A percentile compares a stretch with the other conserved stretches of the same genome.
phyloP scores from a whole-genome alignment of 2,888 invertebrate species.

The Lissocephala sabroskyi region DNA sequence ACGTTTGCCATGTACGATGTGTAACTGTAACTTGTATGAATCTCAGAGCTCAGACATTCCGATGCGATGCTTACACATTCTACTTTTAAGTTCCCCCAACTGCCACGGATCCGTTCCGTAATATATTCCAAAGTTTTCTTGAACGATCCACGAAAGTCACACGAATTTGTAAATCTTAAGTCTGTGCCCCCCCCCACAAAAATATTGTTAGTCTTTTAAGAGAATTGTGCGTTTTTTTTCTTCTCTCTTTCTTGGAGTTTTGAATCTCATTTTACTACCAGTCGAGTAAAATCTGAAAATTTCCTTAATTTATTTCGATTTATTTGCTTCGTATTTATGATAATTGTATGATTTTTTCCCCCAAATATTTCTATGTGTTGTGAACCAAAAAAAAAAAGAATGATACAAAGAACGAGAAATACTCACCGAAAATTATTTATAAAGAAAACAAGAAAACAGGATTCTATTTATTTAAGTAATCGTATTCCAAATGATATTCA shows the following conservation, averaged over 20 bases:
- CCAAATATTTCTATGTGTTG: no score
- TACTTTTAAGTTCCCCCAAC: conserved; percentile 15
- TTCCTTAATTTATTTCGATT: no score
- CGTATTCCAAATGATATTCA: conserved; percentile 54
- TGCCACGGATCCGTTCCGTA: no score
- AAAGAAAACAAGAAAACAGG: conserved; percentile 5
- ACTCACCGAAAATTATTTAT: conserved; percentile 26
- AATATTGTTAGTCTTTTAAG: conserved; percentile 46
- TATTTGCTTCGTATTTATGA: no score
- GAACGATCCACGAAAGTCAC: conserved; percentile 39
- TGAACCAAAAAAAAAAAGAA: conserved; percentile 6
- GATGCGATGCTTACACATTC: conserved; percentile 8
- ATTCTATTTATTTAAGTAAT: conserved; percentile 27
- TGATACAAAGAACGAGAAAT: conserved; percentile 20
- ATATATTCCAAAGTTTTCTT: no score
- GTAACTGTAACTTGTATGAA: conserved; percentile 15
- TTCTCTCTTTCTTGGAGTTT: no score
- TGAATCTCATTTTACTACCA: conserved; percentile 27
- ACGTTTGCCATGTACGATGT: no score
- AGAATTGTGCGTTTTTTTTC: no score
- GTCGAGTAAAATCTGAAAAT: conserved; percentile 28
- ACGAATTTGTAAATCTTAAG: conserved; percentile 49
- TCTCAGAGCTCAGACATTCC: conserved; percentile 31
- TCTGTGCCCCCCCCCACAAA: no score
- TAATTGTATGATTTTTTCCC: no score